Base-by-base conservation (phyloP, 2,113 vertebrate genomes). In the Cyanoliseus patagonus region DNA sequence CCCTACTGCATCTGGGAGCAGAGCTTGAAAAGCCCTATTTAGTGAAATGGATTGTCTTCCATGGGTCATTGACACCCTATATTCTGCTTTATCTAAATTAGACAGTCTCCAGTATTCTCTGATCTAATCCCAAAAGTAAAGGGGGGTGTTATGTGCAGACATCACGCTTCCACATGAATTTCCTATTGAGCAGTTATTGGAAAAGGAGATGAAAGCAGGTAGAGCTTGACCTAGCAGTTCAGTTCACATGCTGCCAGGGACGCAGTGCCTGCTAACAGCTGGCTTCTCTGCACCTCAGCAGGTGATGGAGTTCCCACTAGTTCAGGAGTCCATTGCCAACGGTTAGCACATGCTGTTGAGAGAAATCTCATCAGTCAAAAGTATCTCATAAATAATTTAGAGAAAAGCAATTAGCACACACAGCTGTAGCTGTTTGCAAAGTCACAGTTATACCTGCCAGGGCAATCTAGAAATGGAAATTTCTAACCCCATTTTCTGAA, bases 361-460 rank as follows among this genome's bases (percentile, higher is more conserved):
- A 93, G 93, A 85, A 91, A 77, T 69, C 92, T 83, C 94, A 70
- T 94, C 95, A 73, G 57, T 94, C 92, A 96, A 46, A 93, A 93
- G 42, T 3, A 41, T 62, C 84, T 87, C 87, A 59, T 93, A 93
- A 96, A 96, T 97, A 96, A 95, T 94, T 89, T 69, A 94, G 87
- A 93, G 84, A 17, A 85, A 95, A 88, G 94, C 94, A 96, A 96
- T 96, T 95, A 96, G 93, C 84, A 83, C 91, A 89, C 94, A 86
- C 96, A 95, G 96, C 95, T 96, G 95, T 91, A 95, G 90, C 81
- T 95, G 88, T 94, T 95, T 94, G 95, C 86, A 35, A 75, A 96
- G 96, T 89, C 91, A 91, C 88, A 87, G 77, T 85, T 75, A 49
- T 89, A 96, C 95, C 94, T 96, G 92, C 77, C 95, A 95, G 81